phyloP scores from a whole-genome alignment of 2,797 vertebrate genomes.

The Lepidocolaptes lacrymiger region DNA sequence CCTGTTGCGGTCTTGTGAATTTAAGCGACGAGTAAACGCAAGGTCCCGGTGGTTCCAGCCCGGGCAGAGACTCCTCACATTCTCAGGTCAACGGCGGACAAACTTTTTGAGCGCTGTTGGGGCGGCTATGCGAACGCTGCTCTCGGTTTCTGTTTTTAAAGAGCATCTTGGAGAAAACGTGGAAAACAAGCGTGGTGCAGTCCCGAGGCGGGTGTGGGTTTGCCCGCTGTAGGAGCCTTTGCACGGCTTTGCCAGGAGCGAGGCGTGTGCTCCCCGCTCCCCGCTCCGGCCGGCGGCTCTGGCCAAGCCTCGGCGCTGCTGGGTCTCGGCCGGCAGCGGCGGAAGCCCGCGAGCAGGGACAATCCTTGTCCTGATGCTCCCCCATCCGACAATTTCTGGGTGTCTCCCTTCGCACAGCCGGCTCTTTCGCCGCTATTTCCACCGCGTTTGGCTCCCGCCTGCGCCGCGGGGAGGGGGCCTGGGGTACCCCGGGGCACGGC shows the following conservation, averaged over 20 bases:
- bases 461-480: not conserved
- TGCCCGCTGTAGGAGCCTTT: not conserved
- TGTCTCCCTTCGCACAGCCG: not conserved
- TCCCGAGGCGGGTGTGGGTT: not conserved
- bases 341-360: conserved; percentile 19
- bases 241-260: not conserved
- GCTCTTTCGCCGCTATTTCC: not conserved
- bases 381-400: conserved; percentile 53
- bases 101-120: not conserved
- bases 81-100: not conserved
- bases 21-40: not conserved
- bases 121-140: not conserved
- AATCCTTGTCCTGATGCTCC: conserved; percentile 69
- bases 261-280: not conserved
- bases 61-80: not conserved
- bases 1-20: too few relatives aligned
- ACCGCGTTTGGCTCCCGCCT: not conserved
- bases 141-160: not conserved
- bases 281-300: not conserved
- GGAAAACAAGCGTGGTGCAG: not conserved
- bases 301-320: not conserved
- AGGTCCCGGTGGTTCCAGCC: not conserved
- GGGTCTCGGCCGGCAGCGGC: not conserved
- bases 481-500: not conserved
- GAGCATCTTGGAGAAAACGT: not conserved